Evolutionary conservation across 2,113 vertebrate species (phyloP).

Genomic region (Naja naja): DNA sequence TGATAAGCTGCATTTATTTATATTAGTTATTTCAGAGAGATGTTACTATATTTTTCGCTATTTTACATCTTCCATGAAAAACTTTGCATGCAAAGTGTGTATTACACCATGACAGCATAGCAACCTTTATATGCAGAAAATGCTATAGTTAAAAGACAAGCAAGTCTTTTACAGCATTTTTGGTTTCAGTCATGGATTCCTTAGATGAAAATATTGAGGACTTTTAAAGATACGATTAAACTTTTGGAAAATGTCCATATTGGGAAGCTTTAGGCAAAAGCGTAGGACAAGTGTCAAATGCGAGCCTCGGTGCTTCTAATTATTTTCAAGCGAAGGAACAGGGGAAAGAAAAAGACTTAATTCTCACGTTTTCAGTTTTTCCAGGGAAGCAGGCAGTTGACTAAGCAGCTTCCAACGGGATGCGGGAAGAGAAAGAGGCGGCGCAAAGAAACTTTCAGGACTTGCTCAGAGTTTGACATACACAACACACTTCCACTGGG

Average conservation of each 20-base stretch:
- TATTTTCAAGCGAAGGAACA: background rate
- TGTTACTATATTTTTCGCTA: background rate
- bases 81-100: background rate
- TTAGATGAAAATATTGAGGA: background rate
- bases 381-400: background rate
- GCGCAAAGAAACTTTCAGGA: conserved; percentile 21
- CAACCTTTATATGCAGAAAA: background rate
- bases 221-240: background rate
- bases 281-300: background rate
- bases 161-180: too few species aligned
- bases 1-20: background rate
- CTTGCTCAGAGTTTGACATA: background rate
- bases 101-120: background rate
- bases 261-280: too few species aligned
- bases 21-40: background rate
- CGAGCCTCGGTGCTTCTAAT: background rate
- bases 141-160: background rate
- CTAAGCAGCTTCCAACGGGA: background rate
- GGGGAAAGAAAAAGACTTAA: too few species aligned
- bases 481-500: background rate
- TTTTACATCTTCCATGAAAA: background rate
- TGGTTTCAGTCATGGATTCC: background rate
- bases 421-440: background rate
- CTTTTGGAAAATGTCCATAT: background rate
- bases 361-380: background rate